Percentiles rank a stretch among this genome's conserved stretches.
Conservation (phyloP, 2,888 invertebrate genomes). For the Griposia aprilina region DNA sequence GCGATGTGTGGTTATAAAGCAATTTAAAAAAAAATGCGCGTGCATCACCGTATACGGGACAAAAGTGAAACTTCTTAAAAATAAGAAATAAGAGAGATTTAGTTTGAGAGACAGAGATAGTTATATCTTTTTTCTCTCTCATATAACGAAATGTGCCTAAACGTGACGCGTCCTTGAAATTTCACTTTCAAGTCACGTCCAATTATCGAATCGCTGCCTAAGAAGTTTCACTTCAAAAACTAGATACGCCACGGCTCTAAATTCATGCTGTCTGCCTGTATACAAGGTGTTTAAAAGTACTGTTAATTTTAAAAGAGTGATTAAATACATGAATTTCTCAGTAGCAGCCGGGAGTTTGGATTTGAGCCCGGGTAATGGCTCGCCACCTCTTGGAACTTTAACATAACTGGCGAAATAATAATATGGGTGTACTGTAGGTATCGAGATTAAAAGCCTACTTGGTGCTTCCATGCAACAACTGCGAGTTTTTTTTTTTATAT, state of each 20-base stretch:
- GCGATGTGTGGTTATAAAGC: neutral
- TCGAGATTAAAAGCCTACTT: no score
- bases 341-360: neutral
- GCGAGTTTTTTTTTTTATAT: no score
- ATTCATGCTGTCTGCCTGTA: neutral
- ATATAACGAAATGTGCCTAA: neutral
- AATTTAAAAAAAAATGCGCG: neutral
- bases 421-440: neutral
- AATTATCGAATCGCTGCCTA: neutral
- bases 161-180: neutral
- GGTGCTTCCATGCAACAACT: no score
- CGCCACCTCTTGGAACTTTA: neutral
- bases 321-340: neutral
- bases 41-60: neutral
- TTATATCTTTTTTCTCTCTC: neutral
- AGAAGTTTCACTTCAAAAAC: neutral
- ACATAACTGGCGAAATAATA: neutral
- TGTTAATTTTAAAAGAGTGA: neutral
- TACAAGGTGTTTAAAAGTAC: neutral
- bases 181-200: neutral
- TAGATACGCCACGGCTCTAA: neutral
- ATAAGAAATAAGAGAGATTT: neutral
- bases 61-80: neutral
- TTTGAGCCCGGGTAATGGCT: neutral
- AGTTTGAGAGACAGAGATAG: neutral